These are phyloP conservation scores for Phymatocera aterrima DNA, from an alignment of 2,888 invertebrate genomes.

Conservation along the genomic window DNA sequence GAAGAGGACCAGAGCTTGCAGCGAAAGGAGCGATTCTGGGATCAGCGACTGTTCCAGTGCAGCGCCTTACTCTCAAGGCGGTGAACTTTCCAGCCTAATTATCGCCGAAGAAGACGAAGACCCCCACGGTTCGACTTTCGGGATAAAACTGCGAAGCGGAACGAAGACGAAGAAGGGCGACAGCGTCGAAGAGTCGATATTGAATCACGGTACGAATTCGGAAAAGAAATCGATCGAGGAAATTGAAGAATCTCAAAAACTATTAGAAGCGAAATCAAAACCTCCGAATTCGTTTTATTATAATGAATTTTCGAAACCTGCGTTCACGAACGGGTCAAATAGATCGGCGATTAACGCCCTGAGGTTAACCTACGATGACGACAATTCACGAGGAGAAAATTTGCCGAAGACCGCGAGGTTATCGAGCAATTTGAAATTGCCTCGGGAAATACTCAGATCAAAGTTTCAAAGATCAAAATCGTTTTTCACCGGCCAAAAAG, in stretches of 20 bases:
- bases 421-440: conserved; percentile 9
- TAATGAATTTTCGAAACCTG: conserved; percentile 25
- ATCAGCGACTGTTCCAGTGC: conserved; percentile 65
- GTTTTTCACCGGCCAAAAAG: background rate
- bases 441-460: conserved; percentile 29
- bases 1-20: conserved; percentile 55
- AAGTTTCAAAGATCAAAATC: conserved; percentile 29
- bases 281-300: conserved; percentile 22
- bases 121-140: conserved; percentile 20
- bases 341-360: conserved; percentile 15
- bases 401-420: conserved; percentile 21
- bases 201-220: conserved; percentile 37
- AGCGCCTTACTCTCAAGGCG: conserved; percentile 42
- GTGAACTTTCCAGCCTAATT: conserved; percentile 43
- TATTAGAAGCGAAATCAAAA: too few species aligned
- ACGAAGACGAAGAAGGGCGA: conserved; percentile 1
- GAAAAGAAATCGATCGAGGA: conserved; percentile 8
- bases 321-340: conserved; percentile 5
- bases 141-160: conserved; percentile 13
- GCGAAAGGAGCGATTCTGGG: conserved; percentile 68
- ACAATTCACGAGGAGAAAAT: background rate
- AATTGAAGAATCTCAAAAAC: too few species aligned
- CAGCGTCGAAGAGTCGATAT: background rate
- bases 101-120: conserved; percentile 46
- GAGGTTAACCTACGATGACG: conserved; percentile 26